phyloP scores from a whole-genome alignment of 2,888 invertebrate species.

The Rhyacophila evoluta region DNA sequence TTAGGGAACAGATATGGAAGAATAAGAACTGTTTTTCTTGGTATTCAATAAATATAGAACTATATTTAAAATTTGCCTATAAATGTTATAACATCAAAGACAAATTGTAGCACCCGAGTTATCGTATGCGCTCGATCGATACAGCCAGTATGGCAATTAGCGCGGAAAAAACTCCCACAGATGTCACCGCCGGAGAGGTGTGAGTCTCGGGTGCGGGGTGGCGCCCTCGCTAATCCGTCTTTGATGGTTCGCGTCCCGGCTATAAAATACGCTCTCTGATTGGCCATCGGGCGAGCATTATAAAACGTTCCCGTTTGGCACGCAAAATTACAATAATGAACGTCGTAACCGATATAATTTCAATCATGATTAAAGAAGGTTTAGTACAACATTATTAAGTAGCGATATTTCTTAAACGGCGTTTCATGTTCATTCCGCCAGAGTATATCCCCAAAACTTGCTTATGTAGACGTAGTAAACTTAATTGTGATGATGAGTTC shows the following conservation, averaged over 20 bases:
- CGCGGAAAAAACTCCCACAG: conserved; percentile 51
- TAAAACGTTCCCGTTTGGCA: conserved; percentile 46
- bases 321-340: conserved; percentile 11
- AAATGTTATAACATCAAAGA: no score
- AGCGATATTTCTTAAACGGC: no score
- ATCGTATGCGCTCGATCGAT: not conserved
- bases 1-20: no score
- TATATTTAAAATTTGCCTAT: no score
- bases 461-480: no score
- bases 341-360: not conserved
- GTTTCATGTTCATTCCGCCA: no score
- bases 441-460: no score
- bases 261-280: conserved; percentile 51
- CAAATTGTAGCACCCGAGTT: not conserved
- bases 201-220: conserved; percentile 3
- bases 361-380: not conserved
- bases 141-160: conserved; percentile 50
- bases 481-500: no score
- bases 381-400: no score
- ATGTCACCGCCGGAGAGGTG: conserved; percentile 42
- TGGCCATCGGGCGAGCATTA: conserved; percentile 47
- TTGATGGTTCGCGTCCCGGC: conserved; percentile 54
- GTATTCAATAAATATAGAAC: no score
- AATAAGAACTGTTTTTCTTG: no score
- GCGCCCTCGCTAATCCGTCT: conserved; percentile 47